A percentile compares a stretch with the other conserved stretches of the same genome.
These are phyloP conservation scores for Microctenopoma steveboyesi DNA, from an alignment of 2,797 vertebrate genomes.

Conservation along the genomic window DNA sequence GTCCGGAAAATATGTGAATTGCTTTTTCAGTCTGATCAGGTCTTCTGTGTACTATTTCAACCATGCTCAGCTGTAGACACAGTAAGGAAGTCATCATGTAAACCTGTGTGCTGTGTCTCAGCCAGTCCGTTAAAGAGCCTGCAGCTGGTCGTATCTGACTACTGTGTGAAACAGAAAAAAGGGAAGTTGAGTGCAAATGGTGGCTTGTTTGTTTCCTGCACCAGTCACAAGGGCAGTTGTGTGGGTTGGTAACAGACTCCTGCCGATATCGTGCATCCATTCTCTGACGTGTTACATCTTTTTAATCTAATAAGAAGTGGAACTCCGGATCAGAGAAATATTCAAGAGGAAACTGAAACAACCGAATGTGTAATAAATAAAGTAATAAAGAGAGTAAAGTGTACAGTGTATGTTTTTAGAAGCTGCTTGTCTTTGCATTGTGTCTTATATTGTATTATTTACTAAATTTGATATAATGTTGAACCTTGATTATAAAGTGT, in stretches of 20 bases:
- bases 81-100: too few relatives aligned
- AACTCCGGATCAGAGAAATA: not conserved
- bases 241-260: not conserved
- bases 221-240: not conserved
- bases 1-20: too few relatives aligned
- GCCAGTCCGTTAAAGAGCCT: constrained; percentile 32
- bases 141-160: constrained; percentile 1
- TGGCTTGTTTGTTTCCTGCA: not conserved
- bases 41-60: too few relatives aligned
- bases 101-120: too few relatives aligned
- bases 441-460: too few relatives aligned
- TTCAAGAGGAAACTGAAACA: not conserved
- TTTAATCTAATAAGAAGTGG: not conserved
- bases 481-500: not conserved
- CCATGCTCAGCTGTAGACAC: too few relatives aligned
- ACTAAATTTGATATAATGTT: too few relatives aligned
- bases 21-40: too few relatives aligned
- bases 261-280: not conserved
- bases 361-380: too few relatives aligned
- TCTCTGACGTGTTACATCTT: not conserved
- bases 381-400: too few relatives aligned
- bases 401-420: too few relatives aligned
- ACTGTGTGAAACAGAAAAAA: constrained; percentile 41
- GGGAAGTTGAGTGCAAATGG: not conserved
- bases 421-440: not conserved